These are phyloP conservation scores for Allolobophora icterica DNA, from an alignment of 2,888 invertebrate species.

Conservation along the genomic window DNA sequence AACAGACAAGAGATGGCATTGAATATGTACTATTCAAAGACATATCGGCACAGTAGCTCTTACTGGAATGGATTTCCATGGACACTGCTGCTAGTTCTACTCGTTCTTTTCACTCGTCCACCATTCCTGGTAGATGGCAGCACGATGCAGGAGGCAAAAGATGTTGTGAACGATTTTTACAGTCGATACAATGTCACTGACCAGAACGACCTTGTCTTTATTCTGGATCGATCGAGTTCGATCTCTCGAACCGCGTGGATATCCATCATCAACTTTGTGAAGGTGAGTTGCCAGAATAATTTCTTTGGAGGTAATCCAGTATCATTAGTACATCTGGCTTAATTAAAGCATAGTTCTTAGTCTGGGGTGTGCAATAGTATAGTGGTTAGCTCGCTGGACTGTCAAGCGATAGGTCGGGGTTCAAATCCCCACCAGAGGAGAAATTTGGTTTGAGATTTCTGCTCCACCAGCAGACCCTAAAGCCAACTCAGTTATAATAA, in stretches of 20 bases:
- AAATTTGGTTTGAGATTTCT: no score
- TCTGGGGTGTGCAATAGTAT: no score
- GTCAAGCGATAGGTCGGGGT: no score
- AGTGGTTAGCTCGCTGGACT: no score
- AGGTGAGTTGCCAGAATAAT: constrained; percentile 25
- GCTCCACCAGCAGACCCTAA: no score
- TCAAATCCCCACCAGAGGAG: no score
- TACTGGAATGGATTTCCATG: neutral
- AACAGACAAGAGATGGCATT: neutral
- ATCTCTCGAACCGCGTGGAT: constrained; percentile 48
- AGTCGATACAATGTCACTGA: constrained; percentile 25
- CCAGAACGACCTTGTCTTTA: constrained; percentile 49
- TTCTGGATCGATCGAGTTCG: constrained; percentile 51
- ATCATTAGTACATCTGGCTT: neutral
- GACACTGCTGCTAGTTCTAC: neutral
- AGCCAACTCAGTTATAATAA: no score
- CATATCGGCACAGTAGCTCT: neutral
- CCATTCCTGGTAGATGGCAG: neutral
- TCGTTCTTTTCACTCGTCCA: neutral
- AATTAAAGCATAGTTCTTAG: no score
- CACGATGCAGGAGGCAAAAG: neutral
- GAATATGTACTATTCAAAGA: neutral
- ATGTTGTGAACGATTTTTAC: neutral
- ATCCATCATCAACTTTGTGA: constrained; percentile 48
- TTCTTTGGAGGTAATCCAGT: neutral